Evolutionary conservation across 2,888 invertebrate species (phyloP).

Genomic region (Allolobophora icterica): DNA sequence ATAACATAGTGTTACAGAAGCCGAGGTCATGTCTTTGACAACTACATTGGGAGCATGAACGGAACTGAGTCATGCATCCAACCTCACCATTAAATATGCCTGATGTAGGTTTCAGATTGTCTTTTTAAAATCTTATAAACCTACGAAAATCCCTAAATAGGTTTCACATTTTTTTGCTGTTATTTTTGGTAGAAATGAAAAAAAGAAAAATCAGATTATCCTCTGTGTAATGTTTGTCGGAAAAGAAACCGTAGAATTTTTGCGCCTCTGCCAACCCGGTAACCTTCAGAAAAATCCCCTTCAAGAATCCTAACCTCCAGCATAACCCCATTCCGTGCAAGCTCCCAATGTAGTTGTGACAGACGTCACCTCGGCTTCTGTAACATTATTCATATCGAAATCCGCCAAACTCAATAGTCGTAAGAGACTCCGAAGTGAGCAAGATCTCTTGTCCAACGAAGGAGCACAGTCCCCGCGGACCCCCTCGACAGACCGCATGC

Average conservation of each 20-base stretch:
- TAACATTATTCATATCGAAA: constrained; percentile 11
- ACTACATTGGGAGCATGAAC: no score
- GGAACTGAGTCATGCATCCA: no score
- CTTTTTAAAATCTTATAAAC: not conserved
- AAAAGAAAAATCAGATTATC: not conserved
- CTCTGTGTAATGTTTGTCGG: not conserved
- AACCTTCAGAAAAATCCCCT: no score
- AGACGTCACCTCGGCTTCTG: not conserved
- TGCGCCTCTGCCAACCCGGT: not conserved
- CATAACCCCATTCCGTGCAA: not conserved
- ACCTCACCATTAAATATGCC: not conserved
- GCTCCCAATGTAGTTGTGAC: not conserved
- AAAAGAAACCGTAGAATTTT: not conserved
- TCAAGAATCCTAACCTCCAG: not conserved
- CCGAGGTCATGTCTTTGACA: no score
- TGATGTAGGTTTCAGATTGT: no score
- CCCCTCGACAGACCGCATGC: not conserved
- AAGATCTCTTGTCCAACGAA: not conserved
- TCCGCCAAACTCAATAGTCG: not conserved
- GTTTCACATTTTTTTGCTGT: no score
- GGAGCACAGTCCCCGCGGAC: not conserved
- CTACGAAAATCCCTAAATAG: not conserved
- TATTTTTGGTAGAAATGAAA: not conserved
- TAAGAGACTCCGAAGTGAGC: not conserved
- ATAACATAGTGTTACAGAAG: no score